phyloP scores from a whole-genome alignment of 1,140 invertebrate genomes.

The Pseudomyrmex dendroicus region DNA sequence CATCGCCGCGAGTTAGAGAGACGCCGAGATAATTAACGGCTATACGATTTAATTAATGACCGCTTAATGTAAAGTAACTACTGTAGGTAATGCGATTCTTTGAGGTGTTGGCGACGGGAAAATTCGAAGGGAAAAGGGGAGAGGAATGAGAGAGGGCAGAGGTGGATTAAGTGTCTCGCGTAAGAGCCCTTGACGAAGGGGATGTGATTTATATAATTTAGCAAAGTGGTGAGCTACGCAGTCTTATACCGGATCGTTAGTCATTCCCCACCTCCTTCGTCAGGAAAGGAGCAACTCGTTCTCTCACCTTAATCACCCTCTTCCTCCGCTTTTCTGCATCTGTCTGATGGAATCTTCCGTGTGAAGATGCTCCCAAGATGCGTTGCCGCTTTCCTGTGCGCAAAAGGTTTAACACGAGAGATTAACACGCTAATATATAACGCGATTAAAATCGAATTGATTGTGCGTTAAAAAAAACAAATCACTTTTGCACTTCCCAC shows the following conservation, averaged over 20 bases:
- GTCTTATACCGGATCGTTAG: constrained; percentile 76
- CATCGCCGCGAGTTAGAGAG: constrained; percentile 68
- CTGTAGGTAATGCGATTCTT: constrained; percentile 60
- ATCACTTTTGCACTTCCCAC: not conserved
- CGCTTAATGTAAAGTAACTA: constrained; percentile 79
- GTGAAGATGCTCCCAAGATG: constrained; percentile 10
- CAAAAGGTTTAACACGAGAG: not conserved
- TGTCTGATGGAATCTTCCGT: constrained; percentile 48
- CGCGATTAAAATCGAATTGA: not conserved
- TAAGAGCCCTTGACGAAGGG: constrained; percentile 79
- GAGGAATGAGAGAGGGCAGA: constrained; percentile 58
- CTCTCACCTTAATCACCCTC: constrained; percentile 58
- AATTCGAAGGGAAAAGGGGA: constrained; percentile 11
- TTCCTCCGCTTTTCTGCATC: constrained; percentile 50
- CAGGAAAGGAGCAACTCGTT: not conserved
- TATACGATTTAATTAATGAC: constrained; percentile 79
- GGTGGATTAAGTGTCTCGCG: constrained; percentile 77
- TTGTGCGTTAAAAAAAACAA: not conserved
- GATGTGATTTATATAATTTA: constrained; percentile 84
- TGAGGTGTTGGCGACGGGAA: constrained; percentile 61
- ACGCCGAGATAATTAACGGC: constrained; percentile 77
- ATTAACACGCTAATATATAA: not conserved
- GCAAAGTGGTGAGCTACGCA: constrained; percentile 79
- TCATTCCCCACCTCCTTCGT: constrained; percentile 29
- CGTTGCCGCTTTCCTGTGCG: not conserved